Evolutionary conservation across 2,797 vertebrate genomes (phyloP).

Genomic region (Thalassophryne amazonica): DNA sequence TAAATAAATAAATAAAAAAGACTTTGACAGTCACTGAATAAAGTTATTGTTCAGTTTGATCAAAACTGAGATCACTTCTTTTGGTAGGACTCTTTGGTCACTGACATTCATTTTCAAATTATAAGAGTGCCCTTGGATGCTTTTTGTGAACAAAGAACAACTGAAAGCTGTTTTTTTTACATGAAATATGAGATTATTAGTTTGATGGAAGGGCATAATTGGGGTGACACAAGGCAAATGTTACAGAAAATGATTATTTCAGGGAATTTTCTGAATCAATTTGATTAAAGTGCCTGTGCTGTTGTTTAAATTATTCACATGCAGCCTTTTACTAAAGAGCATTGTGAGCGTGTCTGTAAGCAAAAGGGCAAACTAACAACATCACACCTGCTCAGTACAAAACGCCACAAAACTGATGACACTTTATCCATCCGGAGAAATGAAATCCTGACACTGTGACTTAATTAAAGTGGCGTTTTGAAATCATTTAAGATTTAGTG

Average conservation of each 20-base stretch:
- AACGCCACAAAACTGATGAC: slow-evolving; percentile 25
- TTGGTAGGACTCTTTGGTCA: too few species aligned
- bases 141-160: neutral
- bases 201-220: slow-evolving; percentile 7
- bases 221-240: neutral
- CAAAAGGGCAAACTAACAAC: slow-evolving; percentile 36
- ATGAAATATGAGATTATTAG: slow-evolving; percentile 8
- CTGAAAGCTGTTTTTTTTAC: neutral
- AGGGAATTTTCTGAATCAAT: too few species aligned
- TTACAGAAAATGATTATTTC: slow-evolving; percentile 3
- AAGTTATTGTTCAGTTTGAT: too few species aligned
- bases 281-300: slow-evolving; percentile 12
- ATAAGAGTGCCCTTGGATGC: slow-evolving; percentile 19
- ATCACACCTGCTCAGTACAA: slow-evolving; percentile 19
- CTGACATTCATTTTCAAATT: slow-evolving; percentile 41
- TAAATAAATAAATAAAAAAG: too few species aligned
- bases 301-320: slow-evolving; percentile 46
- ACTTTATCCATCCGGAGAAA: slow-evolving; percentile 24
- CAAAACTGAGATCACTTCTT: too few species aligned
- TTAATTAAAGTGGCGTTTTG: slow-evolving; percentile 23
- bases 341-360: slow-evolving; percentile 19
- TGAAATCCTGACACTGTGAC: slow-evolving; percentile 38
- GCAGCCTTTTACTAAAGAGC: slow-evolving; percentile 34
- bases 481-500: slow-evolving; percentile 1
- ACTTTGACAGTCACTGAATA: too few species aligned